Evolutionary conservation across 2,797 vertebrate genomes (phyloP).

Genomic region (Balearica regulorum): DNA sequence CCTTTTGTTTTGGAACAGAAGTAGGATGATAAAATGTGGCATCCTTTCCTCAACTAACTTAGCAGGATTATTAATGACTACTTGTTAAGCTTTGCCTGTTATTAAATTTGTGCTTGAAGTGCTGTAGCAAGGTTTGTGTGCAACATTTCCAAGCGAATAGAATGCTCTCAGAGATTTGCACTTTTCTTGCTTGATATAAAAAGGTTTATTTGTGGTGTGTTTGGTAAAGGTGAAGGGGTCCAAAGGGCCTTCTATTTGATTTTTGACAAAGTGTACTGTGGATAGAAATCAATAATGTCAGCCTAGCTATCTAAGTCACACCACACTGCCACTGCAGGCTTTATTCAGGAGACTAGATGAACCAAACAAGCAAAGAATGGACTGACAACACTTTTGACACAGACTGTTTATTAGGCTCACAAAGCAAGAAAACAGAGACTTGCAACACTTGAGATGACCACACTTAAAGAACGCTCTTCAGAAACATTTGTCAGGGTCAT

Average conservation of each 20-base stretch:
- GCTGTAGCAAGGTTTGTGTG: constrained; percentile 22
- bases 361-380: constrained; percentile 94
- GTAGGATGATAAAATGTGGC: background rate
- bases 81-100: constrained; percentile 57
- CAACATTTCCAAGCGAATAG: constrained; percentile 64
- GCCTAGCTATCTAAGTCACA: constrained; percentile 81
- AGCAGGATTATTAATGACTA: constrained; percentile 68
- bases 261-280: constrained; percentile 97
- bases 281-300: constrained; percentile 96
- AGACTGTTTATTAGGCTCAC: constrained; percentile 90
- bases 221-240: constrained; percentile 97
- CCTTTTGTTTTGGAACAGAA: background rate
- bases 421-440: constrained; percentile 78
- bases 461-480: constrained; percentile 78
- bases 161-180: constrained; percentile 52
- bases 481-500: constrained; percentile 93
- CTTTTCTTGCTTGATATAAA: constrained; percentile 77
- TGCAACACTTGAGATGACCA: constrained; percentile 83
- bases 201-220: constrained; percentile 85
- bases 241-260: constrained; percentile 96
- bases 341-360: constrained; percentile 86
- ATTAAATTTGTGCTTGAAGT: constrained; percentile 54
- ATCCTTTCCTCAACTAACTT: constrained; percentile 38
- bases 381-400: constrained; percentile 93
- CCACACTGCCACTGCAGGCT: constrained; percentile 77